phyloP scores from a whole-genome alignment of 2,113 vertebrate genomes.

The Hydrolagus affinis region DNA sequence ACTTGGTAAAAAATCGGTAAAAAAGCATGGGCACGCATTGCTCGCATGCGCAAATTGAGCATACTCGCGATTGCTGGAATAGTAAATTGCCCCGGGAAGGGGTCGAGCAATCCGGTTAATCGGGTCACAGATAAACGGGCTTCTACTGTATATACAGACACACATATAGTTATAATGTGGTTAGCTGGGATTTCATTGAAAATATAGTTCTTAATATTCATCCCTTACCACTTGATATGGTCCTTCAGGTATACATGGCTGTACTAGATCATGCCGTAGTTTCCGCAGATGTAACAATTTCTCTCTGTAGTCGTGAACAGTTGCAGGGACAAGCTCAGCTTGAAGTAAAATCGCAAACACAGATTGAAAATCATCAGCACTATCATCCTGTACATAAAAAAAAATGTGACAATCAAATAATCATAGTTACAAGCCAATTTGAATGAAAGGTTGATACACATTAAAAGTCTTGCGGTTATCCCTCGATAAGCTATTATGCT shows the following conservation, averaged over 20 bases:
- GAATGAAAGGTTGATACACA: not conserved
- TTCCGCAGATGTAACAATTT: constrained; percentile 87
- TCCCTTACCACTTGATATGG: constrained; percentile 68
- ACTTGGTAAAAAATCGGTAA: too few relatives aligned
- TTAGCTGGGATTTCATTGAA: not conserved
- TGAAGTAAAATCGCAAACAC: constrained; percentile 73
- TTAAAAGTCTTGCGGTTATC: too few relatives aligned
- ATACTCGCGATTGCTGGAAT: too few relatives aligned
- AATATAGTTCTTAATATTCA: not conserved
- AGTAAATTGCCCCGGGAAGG: too few relatives aligned
- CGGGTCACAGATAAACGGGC: too few relatives aligned
- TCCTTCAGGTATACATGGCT: constrained; percentile 55
- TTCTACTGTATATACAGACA: not conserved
- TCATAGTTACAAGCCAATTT: too few relatives aligned
- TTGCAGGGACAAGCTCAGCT: constrained; percentile 82
- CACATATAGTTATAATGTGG: constrained; percentile 13
- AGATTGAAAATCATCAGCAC: constrained; percentile 51
- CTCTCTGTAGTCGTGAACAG: constrained; percentile 85
- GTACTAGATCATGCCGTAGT: constrained; percentile 76
- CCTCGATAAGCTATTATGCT: too few relatives aligned
- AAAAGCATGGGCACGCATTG: too few relatives aligned
- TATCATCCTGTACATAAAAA: constrained; percentile 56
- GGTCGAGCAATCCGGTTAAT: too few relatives aligned
- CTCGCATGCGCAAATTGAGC: too few relatives aligned
- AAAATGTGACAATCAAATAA: too few relatives aligned